phyloP scores from a whole-genome alignment of 2,113 vertebrate genomes.

The Periophthalmus modestus region DNA sequence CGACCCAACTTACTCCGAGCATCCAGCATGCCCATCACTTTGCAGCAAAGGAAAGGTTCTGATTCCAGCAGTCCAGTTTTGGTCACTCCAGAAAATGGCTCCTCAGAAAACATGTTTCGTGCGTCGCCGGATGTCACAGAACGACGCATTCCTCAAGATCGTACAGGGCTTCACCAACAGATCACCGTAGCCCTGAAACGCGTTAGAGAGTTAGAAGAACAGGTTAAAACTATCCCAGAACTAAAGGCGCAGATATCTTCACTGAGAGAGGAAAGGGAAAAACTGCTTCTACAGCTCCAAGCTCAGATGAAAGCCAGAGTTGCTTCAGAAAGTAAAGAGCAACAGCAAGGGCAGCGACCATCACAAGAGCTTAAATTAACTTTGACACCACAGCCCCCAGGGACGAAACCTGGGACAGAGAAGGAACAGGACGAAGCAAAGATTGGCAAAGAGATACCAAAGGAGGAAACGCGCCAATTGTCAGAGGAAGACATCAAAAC shows the following conservation, averaged over 20 bases:
- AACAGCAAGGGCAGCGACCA: conserved; percentile 34
- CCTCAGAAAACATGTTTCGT: conserved; percentile 65
- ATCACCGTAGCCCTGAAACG: conserved; percentile 71
- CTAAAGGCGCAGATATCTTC: conserved; percentile 75
- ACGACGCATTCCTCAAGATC: conserved; percentile 56
- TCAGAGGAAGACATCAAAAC: conserved; percentile 30
- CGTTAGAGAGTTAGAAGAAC: conserved; percentile 76
- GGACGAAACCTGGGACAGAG: conserved; percentile 13
- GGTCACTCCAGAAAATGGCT: conserved; percentile 59
- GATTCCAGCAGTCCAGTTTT: conserved; percentile 64
- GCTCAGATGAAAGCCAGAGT: conserved; percentile 50
- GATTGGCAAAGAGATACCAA: conserved; percentile 27
- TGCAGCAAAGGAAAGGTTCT: conserved; percentile 76
- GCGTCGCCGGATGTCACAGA: conserved; percentile 66
- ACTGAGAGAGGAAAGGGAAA: conserved; percentile 68
- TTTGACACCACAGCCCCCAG: conserved; percentile 38
- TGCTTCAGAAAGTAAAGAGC: conserved; percentile 16
- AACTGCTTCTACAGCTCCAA: conserved; percentile 66
- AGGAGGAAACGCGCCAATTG: conserved; percentile 10
- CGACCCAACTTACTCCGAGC: conserved; percentile 90
- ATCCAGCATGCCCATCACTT: conserved; percentile 89
- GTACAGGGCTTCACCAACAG: conserved; percentile 70
- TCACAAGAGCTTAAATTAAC: conserved; percentile 47
- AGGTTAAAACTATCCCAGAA: conserved; percentile 76
- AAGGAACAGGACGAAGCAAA: conserved; percentile 35